These are phyloP conservation scores for Hypothenemus hampei DNA, from an alignment of 1,140 invertebrate species.

Conservation along the genomic window DNA sequence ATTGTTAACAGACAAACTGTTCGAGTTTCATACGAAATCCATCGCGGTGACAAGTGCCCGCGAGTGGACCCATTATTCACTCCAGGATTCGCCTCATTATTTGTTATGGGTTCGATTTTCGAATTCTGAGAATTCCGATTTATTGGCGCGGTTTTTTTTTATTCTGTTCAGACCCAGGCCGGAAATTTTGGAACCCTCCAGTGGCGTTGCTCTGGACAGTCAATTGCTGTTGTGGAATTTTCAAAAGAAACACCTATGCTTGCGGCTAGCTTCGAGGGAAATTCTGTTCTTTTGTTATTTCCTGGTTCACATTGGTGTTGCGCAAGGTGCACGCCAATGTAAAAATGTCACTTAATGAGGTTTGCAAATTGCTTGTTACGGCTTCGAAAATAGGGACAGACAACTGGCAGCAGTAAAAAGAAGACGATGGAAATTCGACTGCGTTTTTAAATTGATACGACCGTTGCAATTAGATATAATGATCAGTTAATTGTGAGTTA, in stretches of 20 bases:
- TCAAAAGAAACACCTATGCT: no score
- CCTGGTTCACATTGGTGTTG: no score
- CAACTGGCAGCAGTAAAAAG: conserved; percentile 22
- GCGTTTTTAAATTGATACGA: conserved; percentile 41
- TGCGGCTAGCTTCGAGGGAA: no score
- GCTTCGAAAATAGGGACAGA: conserved; percentile 40
- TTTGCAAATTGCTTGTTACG: conserved; percentile 43
- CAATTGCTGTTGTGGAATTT: no score
- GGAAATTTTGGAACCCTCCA: no score
- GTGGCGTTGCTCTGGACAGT: no score
- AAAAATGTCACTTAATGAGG: conserved; percentile 36
- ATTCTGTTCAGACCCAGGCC: no score
- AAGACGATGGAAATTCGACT: conserved; percentile 20
- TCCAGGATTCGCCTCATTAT: conserved; percentile 33
- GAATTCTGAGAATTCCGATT: conserved; percentile 40
- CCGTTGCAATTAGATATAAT: conserved; percentile 44
- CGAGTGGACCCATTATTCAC: conserved; percentile 32
- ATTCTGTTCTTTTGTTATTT: no score
- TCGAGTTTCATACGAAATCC: conserved; percentile 27
- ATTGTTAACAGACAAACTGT: conserved; percentile 23
- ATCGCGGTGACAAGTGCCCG: conserved; percentile 28
- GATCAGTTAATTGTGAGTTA: conserved; percentile 45
- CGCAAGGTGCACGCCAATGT: background rate
- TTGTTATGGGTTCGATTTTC: conserved; percentile 39
- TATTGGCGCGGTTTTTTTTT: conserved; percentile 34